Conservation (phyloP, 2,888 invertebrate species). For the Teleiodes luculella region DNA sequence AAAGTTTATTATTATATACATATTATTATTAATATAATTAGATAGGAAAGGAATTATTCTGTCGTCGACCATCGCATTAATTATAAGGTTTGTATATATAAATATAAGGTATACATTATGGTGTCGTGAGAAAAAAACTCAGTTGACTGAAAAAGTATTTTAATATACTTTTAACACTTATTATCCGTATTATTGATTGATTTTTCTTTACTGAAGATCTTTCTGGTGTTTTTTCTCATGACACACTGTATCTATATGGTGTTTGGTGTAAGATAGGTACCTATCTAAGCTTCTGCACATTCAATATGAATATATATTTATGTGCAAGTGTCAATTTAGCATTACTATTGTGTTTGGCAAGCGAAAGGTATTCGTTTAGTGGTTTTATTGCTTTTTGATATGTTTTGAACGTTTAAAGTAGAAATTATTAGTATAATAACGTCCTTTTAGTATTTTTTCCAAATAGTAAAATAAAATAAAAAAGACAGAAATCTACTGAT, state of each 20-base stretch:
- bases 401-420: not conserved
- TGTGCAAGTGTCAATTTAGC: slow-evolving; percentile 74
- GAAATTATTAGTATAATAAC: too few species aligned
- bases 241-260: slow-evolving; percentile 48
- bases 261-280: slow-evolving; percentile 75
- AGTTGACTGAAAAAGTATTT: not conserved
- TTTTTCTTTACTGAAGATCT: not conserved
- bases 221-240: slow-evolving; percentile 8
- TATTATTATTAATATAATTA: slow-evolving; percentile 43
- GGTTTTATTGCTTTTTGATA: slow-evolving; percentile 3
- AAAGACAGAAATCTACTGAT: too few species aligned
- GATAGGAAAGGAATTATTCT: slow-evolving; percentile 74
- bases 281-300: slow-evolving; percentile 73
- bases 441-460: too few species aligned
- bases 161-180: not conserved
- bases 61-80: slow-evolving; percentile 68
- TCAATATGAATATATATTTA: slow-evolving; percentile 72
- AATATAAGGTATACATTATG: slow-evolving; percentile 46
- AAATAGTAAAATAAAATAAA: too few species aligned
- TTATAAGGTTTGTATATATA: slow-evolving; percentile 71
- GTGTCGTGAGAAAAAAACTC: not conserved
- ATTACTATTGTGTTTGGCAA: slow-evolving; percentile 46
- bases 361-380: slow-evolving; percentile 32
- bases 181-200: too few species aligned
- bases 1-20: slow-evolving; percentile 62